These are phyloP conservation scores for Parnassius orleans DNA, from an alignment of 2,888 invertebrate species.

Conservation along the genomic window DNA sequence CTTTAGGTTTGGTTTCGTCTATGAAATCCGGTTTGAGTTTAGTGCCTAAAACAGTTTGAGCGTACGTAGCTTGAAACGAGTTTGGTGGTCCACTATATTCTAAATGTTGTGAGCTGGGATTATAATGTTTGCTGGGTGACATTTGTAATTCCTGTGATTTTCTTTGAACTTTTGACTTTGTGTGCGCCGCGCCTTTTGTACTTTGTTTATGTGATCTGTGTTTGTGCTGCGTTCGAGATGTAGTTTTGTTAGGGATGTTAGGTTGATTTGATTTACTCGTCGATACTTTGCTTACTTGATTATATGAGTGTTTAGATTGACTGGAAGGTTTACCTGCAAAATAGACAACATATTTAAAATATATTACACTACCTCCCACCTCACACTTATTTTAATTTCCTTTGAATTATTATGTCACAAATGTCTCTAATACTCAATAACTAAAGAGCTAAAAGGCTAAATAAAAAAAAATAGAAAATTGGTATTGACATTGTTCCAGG, in stretches of 20 bases:
- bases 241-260: slow-evolving; percentile 31
- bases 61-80: slow-evolving; percentile 74
- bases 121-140: slow-evolving; percentile 59
- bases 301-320: slow-evolving; percentile 76
- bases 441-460: no score
- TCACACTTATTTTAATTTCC: no score
- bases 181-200: slow-evolving; percentile 29
- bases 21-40: slow-evolving; percentile 62
- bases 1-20: slow-evolving; percentile 60
- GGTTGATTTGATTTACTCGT: slow-evolving; percentile 72
- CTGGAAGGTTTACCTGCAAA: slow-evolving; percentile 69
- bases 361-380: no score
- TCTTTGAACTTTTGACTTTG: slow-evolving; percentile 48
- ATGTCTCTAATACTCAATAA: no score
- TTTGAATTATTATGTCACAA: no score
- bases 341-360: slow-evolving; percentile 11
- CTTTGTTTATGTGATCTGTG: slow-evolving; percentile 52
- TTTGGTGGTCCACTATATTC: slow-evolving; percentile 67
- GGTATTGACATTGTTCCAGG: no score
- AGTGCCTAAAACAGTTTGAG: slow-evolving; percentile 63
- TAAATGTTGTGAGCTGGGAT: slow-evolving; percentile 48
- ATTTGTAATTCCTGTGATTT: slow-evolving; percentile 54
- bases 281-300: slow-evolving; percentile 78
- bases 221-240: slow-evolving; percentile 54
- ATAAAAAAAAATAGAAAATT: no score